Base-by-base conservation (phyloP, 23 tunicate species). In the Phallusia fumigata region DNA sequence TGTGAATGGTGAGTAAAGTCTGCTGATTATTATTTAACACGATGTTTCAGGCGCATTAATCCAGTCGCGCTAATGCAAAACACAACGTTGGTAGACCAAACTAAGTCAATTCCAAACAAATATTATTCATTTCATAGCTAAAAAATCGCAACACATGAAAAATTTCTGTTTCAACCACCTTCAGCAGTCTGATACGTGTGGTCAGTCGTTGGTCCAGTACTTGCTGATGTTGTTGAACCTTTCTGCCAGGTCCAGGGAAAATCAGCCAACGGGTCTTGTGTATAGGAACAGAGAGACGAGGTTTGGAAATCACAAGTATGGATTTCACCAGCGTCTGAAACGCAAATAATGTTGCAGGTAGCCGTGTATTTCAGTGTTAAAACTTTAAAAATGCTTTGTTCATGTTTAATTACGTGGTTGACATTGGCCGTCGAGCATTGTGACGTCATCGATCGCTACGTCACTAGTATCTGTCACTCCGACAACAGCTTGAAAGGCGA, bases 361-460 rank as follows among this genome's bases (percentile, higher is more conserved):
- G n/a, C n/a, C n/a, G n/a, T n/a, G n/a, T n/a, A n/a, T n/a, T n/a
- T n/a, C n/a, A n/a, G n/a, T n/a, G 58, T 13, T 18, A 18, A 18
- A 51, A 51, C 15, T 51, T 13, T 51, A 51, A 51, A 51, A 51
- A 31, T 84, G 24, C 58, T 75, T 58, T 3, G 28, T 58, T 58
- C 3, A 5, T 1, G 2, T 50, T 18, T 21, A 75, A 1, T 15
- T n/a, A 82, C 80, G 78, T 51, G 47, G 40, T 84, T 84, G 75
- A 35, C 95, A 90, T 19, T 69, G 45, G 21, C 86, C 95, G 75
- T 90, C 86, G 24, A 79, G 19, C 73, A 90, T n/a, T 28, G 75
- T 36, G 21, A 90, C 58, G 75, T 90, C 95, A 72, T 90, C 95
- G 65, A 90, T 80, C 3, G 95, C 89, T 52, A 90, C 80, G 58